Conservation (phyloP, 2,888 invertebrate genomes). For the Alloplasta piceator region DNA sequence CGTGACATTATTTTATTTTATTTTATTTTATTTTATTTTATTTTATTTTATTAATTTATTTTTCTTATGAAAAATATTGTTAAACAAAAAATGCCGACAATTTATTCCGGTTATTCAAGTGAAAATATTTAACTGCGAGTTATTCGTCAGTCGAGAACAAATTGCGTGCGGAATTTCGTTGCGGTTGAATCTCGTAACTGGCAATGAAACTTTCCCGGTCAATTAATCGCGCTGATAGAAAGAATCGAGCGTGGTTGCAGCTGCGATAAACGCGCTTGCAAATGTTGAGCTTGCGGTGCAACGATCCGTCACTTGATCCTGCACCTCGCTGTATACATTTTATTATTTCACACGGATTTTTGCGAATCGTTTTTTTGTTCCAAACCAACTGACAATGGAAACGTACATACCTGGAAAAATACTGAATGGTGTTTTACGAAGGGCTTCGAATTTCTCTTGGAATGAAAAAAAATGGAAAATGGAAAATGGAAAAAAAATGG, state of each 20-base stretch:
- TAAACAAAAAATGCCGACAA: too few species aligned
- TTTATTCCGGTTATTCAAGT: not conserved
- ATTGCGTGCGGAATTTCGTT: slow-evolving; percentile 17
- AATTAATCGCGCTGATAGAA: slow-evolving; percentile 50
- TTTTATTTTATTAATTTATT: too few species aligned
- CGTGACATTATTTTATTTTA: too few species aligned
- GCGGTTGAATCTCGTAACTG: slow-evolving; percentile 12
- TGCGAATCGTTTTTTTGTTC: not conserved
- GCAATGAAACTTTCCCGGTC: slow-evolving; percentile 29
- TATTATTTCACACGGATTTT: not conserved
- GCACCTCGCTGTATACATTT: slow-evolving; percentile 13
- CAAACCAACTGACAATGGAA: not conserved
- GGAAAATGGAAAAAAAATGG: not conserved
- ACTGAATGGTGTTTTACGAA: not conserved
- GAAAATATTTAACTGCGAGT: slow-evolving; percentile 11
- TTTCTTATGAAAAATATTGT: too few species aligned
- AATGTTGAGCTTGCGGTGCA: not conserved
- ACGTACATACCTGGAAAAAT: not conserved
- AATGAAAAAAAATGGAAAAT: not conserved
- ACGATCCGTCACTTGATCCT: slow-evolving; percentile 13
- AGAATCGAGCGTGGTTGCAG: slow-evolving; percentile 25
- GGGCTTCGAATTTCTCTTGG: not conserved
- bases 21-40: too few species aligned
- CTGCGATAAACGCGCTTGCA: not conserved
- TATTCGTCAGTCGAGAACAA: slow-evolving; percentile 27